Evolutionary conservation across 2,888 invertebrate genomes (phyloP), one percentile per base, ranked within the genome.

Genomic region (Eugnorisma glareosa): DNA sequence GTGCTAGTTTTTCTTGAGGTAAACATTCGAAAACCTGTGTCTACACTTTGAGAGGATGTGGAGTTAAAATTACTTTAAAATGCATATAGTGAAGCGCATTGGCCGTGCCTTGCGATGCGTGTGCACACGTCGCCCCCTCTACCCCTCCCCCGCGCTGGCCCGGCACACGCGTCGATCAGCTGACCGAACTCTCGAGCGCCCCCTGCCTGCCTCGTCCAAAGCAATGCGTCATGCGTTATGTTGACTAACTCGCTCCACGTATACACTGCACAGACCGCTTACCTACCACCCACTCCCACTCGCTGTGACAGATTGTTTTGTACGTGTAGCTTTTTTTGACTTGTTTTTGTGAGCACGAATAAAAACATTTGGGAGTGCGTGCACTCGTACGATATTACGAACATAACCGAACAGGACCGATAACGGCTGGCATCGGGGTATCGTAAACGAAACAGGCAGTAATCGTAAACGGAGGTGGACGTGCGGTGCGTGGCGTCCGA

Each of bases 81-180:
- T 92, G 92, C 92, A 91, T 88, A 89, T 88, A 89, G 89, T 87
- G 90, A 89, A 86, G 89, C 91, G 90, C 91, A 91, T 88, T 91
- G 90, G 89, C 89, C 88, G 86, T 88, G 92, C 86, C 89, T 89
- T 77, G 89, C 88, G 89, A 83, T 93, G 93, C 92, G 93, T 91
- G 91, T 92, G 93, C 92, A 90, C 92, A 91, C 89, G 88, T 80
- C 87, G 84, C 71, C 77, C 82, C 74, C 76, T 78, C 80, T 79
- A 21, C 85, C 79, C 73, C 87, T 77, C 84, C 37, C 10, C 64
- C 83, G 35, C 40, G 18, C 74, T 37, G 77, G 68, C 88, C 79
- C 80, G 79, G 85, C 86, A 87, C 93, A 91, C 94, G 93, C 92
- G 91, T 79, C 93, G 94, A 96, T 95, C 96, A 96, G 96, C 96